These are phyloP conservation scores for Caenorhabditis japonica DNA, from an alignment of 2,888 invertebrate genomes.

Conservation along the genomic window DNA sequence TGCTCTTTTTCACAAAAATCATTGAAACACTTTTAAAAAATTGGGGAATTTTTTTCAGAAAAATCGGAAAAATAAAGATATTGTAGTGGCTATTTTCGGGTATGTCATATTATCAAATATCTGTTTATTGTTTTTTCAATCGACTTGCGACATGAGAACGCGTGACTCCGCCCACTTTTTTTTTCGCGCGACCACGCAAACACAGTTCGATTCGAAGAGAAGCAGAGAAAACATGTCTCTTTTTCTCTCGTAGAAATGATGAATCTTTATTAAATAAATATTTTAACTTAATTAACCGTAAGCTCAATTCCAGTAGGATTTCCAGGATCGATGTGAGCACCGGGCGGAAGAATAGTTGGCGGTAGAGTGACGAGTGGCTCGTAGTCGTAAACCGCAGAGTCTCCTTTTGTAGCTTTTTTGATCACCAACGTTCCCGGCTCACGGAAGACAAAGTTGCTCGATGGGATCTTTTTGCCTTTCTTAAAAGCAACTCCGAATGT, in stretches of 20 bases:
- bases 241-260: neutral
- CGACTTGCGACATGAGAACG: no score
- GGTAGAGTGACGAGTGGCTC: neutral
- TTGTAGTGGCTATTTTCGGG: neutral
- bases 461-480: constrained; percentile 19
- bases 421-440: constrained; percentile 15
- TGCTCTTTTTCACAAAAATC: no score
- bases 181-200: no score
- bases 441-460: constrained; percentile 10
- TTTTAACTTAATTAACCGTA: neutral
- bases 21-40: no score
- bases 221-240: no score
- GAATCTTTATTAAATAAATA: neutral
- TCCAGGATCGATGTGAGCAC: constrained; percentile 7
- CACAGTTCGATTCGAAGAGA: no score
- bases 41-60: no score
- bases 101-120: neutral
- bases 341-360: constrained; percentile 1
- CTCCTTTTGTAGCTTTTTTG: constrained; percentile 7
- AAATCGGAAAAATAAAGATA: no score
- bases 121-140: no score
- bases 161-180: no score
- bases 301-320: constrained; percentile 8
- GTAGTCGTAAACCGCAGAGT: constrained; percentile 14
- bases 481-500: no score